A percentile compares a stretch with the other conserved stretches of the same genome.
phyloP scores from a whole-genome alignment of 1,140 invertebrate genomes.

The Drosophila simulans region DNA sequence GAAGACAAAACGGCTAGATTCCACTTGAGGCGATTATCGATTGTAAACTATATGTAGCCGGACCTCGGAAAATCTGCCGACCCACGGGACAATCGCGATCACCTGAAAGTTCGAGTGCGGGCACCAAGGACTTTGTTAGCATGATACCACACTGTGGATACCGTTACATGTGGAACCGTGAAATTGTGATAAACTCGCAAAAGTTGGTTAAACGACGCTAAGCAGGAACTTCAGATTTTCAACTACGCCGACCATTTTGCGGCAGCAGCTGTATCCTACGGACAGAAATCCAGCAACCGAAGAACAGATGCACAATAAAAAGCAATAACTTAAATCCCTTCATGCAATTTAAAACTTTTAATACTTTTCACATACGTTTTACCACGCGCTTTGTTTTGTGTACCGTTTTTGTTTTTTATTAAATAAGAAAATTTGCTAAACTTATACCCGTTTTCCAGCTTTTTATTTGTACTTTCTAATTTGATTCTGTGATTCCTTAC shows the following conservation, averaged over 20 bases:
- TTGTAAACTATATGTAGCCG: conserved; percentile 67
- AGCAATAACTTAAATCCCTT: conserved; percentile 14
- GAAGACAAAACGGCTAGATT: conserved; percentile 65
- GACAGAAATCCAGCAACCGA: conserved; percentile 28
- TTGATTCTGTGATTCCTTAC: conserved; percentile 51
- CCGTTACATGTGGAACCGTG: conserved; percentile 94
- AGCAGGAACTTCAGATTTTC: conserved; percentile 39
- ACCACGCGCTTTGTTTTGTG: conserved; percentile 3
- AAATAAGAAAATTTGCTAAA: conserved; percentile 21
- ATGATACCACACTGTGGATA: conserved; percentile 89
- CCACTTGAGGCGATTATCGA: conserved; percentile 44
- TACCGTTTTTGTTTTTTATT: conserved; percentile 30
- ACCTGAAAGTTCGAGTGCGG: conserved; percentile 39
- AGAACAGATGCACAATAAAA: conserved; percentile 19
- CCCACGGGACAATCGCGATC: background rate
- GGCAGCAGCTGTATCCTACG: conserved; percentile 70
- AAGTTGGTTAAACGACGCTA: conserved; percentile 94
- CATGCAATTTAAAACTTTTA: background rate
- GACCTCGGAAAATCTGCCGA: conserved; percentile 5
- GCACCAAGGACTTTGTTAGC: conserved; percentile 84
- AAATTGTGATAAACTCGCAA: conserved; percentile 95
- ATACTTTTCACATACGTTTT: conserved; percentile 2
- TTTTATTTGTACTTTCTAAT: conserved; percentile 50
- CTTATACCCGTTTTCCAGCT: conserved; percentile 13
- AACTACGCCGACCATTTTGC: conserved; percentile 50